Conservation (phyloP, 1,140 invertebrate genomes). For the Calephelis virginiensis region DNA sequence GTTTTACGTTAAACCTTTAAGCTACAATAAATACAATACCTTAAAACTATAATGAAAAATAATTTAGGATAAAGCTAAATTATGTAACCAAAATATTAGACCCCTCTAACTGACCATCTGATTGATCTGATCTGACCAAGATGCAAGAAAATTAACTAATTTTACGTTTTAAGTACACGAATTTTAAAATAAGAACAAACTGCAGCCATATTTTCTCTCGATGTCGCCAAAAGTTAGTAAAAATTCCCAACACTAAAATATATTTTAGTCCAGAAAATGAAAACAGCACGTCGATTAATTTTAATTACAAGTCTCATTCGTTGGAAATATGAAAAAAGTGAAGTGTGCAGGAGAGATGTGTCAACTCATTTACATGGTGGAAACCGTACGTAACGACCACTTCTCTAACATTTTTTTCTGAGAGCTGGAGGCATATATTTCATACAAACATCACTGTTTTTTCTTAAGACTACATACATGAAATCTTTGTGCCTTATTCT, state of each 20-base stretch:
- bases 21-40: too few species aligned
- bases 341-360: constrained; percentile 28
- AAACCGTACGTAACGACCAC: constrained; percentile 30
- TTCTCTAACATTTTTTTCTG: constrained; percentile 29
- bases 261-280: constrained; percentile 9
- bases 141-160: too few species aligned
- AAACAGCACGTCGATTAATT: constrained; percentile 29
- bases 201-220: too few species aligned
- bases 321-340: constrained; percentile 26
- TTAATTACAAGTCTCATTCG: constrained; percentile 33
- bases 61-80: too few species aligned
- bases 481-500: too few species aligned
- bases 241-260: constrained; percentile 6
- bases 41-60: too few species aligned
- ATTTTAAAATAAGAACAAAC: too few species aligned
- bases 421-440: constrained; percentile 19
- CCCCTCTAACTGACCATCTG: too few species aligned
- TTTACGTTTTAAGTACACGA: too few species aligned
- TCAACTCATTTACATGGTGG: constrained; percentile 33
- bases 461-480: not conserved
- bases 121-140: too few species aligned
- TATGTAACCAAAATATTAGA: too few species aligned
- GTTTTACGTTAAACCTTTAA: too few species aligned
- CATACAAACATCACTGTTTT: constrained; percentile 10
- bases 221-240: not conserved